phyloP scores from a whole-genome alignment of 2,797 vertebrate species.

The Poecilia gillii region DNA sequence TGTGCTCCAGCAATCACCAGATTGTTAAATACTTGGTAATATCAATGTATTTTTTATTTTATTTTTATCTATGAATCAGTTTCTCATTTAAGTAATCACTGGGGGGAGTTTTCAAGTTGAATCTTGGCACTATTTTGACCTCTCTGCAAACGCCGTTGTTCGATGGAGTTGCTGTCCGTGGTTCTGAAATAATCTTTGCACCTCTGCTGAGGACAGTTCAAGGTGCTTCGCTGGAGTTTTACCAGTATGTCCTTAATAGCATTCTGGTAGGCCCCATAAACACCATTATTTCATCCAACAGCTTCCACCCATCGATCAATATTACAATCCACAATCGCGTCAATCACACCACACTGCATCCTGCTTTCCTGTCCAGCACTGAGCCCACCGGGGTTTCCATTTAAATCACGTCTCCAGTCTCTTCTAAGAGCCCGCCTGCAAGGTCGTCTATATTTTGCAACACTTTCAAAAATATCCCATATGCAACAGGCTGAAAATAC shows the following conservation, averaged over 20 bases:
- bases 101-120: neutral
- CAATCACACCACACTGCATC: conserved; percentile 61
- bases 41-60: neutral
- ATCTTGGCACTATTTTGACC: neutral
- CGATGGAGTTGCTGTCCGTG: conserved; percentile 46
- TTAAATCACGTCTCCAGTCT: conserved; percentile 45
- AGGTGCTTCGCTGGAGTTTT: conserved; percentile 55
- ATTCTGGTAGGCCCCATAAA: conserved; percentile 63
- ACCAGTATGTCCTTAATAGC: conserved; percentile 60
- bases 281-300: conserved; percentile 73
- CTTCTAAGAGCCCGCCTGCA: conserved; percentile 1
- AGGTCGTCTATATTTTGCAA: conserved; percentile 11
- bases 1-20: neutral
- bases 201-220: conserved; percentile 55
- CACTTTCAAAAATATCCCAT: conserved; percentile 21
- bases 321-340: conserved; percentile 75
- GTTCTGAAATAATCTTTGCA: conserved; percentile 56
- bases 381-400: conserved; percentile 49
- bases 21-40: neutral
- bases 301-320: conserved; percentile 74
- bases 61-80: neutral
- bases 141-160: neutral
- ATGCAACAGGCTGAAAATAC: conserved; percentile 22
- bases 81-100: neutral
- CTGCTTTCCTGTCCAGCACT: conserved; percentile 37